Base-by-base conservation (phyloP, 2,888 invertebrate genomes). In the Pollenia angustigena region DNA sequence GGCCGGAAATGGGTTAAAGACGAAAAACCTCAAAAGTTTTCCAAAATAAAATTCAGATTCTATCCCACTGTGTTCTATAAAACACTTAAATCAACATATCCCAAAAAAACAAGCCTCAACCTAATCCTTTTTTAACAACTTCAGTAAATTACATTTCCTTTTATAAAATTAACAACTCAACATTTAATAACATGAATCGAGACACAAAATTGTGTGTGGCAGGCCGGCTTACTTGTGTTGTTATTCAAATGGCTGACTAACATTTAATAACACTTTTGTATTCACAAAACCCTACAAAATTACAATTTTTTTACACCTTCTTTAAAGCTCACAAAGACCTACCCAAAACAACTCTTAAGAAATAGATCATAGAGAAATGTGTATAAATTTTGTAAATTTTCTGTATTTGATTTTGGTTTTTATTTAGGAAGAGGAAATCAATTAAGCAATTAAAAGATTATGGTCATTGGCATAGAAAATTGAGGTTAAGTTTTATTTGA, bases 101-200 rank as follows among this genome's bases (percentile, higher is more conserved):
- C 7, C 4, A 14, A 40, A 58, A 18, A 2, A 11, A 23, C 7
- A n/a, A 46, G 7, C 10, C 6, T 9, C 4, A 54, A 2, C 4
- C 2, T 66, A 78, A 78, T 78, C 58, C 66, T 40, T 68, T 66
- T 76, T 68, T 78, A 68, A 68, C 66, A 68, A 68, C 40, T 68
- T 78, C 44, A 48, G 54, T 40, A 78, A 78, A 78, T 78, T 78
- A 68, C 46, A 78, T 60, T 78, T 58, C 68, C 78, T 9, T 68
- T 78, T 58, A 58, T 16, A 18, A 18, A 18, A 58, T 68, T 32
- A 48, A 68, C 32, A 68, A 46, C 58, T 56, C 16, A 78, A 78
- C 66, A 68, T 68, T 50, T 78, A 58, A 58, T 68, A 78, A 78
- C 48, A 40, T 68, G 46, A 78, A 50, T 40, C 58, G 68, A 56